phyloP scores from a whole-genome alignment of 1,140 invertebrate species.

The Penaeus japonicus region DNA sequence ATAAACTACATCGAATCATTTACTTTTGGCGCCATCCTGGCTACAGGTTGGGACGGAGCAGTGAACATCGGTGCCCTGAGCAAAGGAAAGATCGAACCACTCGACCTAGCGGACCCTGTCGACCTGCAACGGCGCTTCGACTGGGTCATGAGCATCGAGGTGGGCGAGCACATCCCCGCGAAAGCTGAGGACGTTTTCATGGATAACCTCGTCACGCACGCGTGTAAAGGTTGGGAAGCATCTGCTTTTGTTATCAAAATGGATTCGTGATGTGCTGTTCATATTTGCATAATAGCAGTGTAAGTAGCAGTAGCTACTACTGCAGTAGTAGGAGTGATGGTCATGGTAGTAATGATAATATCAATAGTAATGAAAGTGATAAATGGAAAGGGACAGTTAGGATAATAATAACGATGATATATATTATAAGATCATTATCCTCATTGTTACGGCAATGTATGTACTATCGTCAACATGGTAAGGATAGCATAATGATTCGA shows the following conservation, averaged over 20 bases:
- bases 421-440: neutral
- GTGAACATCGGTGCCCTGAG: constrained; percentile 24
- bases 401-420: neutral
- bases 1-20: too few relatives aligned
- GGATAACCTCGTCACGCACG: neutral
- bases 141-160: constrained; percentile 51
- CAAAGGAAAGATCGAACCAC: neutral
- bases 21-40: too few relatives aligned
- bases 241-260: neutral
- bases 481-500: too few relatives aligned
- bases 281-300: too few relatives aligned
- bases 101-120: constrained; percentile 31
- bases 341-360: neutral
- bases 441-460: neutral
- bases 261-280: too few relatives aligned
- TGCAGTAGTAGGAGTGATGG: neutral
- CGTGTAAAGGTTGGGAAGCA: constrained; percentile 15
- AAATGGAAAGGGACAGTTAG: neutral
- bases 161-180: constrained; percentile 45
- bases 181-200: constrained; percentile 26
- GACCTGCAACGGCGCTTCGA: constrained; percentile 24
- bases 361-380: neutral
- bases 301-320: too few relatives aligned
- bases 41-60: constrained; percentile 44
- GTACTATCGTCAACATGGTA: neutral